Base-by-base conservation (phyloP, 2,888 invertebrate genomes). In the Leptinotarsa peninsularis region DNA sequence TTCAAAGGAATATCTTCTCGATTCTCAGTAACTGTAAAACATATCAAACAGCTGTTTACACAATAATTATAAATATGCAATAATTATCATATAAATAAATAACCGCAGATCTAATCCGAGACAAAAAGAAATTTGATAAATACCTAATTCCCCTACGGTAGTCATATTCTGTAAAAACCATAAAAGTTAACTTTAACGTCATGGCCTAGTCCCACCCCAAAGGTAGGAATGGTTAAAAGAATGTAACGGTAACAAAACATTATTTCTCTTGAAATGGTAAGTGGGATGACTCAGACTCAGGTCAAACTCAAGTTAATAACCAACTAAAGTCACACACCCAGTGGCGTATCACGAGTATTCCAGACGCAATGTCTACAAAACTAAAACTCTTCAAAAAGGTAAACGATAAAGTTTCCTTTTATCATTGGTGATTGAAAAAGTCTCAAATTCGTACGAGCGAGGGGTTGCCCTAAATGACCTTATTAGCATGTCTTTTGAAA, bases 1-100 rank as follows among this genome's bases (percentile, higher is more conserved):
- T 90, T 90, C 80, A 92, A 87, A 18, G 92, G 92, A 75, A 90
- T 89, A 83, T 92, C 91, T 85, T 92, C 92, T 43, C 91, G 89
- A 14, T 90, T 85, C 84, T 91, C 91, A 1, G 69, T 58, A 13
- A 73, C 80, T 76, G 50, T 66, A 10, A 43, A 43, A 7, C 43
- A 43, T 13, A 43, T 43, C n/a, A 54, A 54, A n/a, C 54, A 54
- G 18, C 18, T 54, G 54, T 54, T 54, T 54, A 54, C 18, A 18
- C 10, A 54, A 18, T 5, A 52, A 52, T n/a, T 17, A 52, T 52
- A 15, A 17, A 43, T 43, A 43, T 43, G 10, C 43, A 43, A 43
- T 43, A 43, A 43, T 10, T 43, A 43, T 33, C 33, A 33, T 43
- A 43, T 43, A 10, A 43, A 43, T 3, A 43, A 43, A 43, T 43